Percentiles rank a stretch among this genome's conserved stretches.
phyloP scores from a whole-genome alignment of 2,113 vertebrate species.

The Gambusia affinis region DNA sequence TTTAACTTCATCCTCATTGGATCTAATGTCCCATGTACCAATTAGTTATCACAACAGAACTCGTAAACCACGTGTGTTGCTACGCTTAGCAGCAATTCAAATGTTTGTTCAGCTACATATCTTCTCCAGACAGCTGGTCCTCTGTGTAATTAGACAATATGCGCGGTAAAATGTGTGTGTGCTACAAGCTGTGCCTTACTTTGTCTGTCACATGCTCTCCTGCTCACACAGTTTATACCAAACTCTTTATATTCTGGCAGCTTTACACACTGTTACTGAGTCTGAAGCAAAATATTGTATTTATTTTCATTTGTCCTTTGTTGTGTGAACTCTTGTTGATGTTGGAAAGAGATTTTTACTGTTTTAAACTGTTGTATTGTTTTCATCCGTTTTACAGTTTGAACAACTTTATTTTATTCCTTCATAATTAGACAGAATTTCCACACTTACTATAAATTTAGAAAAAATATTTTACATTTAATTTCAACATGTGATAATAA shows the following conservation, averaged over 20 bases:
- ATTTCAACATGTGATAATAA: too few species aligned
- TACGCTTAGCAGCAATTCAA: constrained; percentile 11
- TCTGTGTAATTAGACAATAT: constrained; percentile 30
- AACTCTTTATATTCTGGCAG: not conserved
- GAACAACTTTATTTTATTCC: too few species aligned
- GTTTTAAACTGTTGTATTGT: too few species aligned
- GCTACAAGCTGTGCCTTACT: not conserved
- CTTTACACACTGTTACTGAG: not conserved
- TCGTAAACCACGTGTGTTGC: not conserved
- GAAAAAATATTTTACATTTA: too few species aligned
- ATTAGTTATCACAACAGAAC: constrained; percentile 29
- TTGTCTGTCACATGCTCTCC: not conserved
- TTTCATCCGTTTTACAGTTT: too few species aligned
- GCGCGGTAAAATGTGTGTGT: not conserved
- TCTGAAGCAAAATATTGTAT: not conserved
- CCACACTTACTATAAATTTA: too few species aligned
- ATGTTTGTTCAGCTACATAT: constrained; percentile 24
- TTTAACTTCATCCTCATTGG: not conserved
- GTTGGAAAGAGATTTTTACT: too few species aligned
- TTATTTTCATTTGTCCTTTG: not conserved
- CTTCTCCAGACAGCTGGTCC: constrained; percentile 27
- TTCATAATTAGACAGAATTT: too few species aligned
- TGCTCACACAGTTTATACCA: not conserved
- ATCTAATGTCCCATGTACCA: not conserved
- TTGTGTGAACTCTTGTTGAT: not conserved